Conservation (phyloP, 2,797 vertebrate genomes). For the Microchirus variegatus region DNA sequence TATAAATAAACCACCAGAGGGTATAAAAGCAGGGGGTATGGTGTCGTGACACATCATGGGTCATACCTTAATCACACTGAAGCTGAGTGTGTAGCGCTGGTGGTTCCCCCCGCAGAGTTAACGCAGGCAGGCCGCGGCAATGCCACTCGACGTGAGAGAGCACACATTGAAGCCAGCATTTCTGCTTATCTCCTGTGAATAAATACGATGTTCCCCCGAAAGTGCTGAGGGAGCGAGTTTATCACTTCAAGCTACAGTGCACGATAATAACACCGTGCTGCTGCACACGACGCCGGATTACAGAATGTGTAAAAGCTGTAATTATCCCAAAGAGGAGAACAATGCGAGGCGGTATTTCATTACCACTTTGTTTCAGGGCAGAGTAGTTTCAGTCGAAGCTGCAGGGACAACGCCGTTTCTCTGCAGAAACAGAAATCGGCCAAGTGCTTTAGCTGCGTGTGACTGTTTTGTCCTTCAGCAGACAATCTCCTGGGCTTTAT, state of each 20-base stretch:
- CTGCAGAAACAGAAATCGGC: constrained; percentile 17
- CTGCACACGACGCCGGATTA: constrained; percentile 54
- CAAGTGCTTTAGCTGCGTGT: constrained; percentile 30
- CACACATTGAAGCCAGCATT: constrained; percentile 35
- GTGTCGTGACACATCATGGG: constrained; percentile 61
- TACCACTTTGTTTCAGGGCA: constrained; percentile 55
- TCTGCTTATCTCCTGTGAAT: constrained; percentile 62
- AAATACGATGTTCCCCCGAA: constrained; percentile 55
- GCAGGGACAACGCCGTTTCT: constrained; percentile 19
- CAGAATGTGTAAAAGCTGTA: constrained; percentile 70
- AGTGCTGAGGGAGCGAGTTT: constrained; percentile 65
- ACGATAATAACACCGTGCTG: constrained; percentile 58
- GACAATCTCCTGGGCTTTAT: constrained; percentile 39
- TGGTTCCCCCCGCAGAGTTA: constrained; percentile 42
- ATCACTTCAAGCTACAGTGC: constrained; percentile 53
- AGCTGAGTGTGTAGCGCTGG: constrained; percentile 45
- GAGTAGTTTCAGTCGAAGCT: constrained; percentile 18
- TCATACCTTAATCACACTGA: constrained; percentile 74
- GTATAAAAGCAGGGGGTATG: constrained; percentile 55
- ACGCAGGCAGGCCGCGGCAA: constrained; percentile 29
- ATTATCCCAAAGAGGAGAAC: constrained; percentile 71
- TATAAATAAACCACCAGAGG: constrained; percentile 75
- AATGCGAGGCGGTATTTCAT: constrained; percentile 59
- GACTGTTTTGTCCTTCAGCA: constrained; percentile 55
- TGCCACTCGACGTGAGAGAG: constrained; percentile 18